Base-by-base conservation (phyloP, 2,888 invertebrate genomes). In the Caenorhabditis imperialis region DNA sequence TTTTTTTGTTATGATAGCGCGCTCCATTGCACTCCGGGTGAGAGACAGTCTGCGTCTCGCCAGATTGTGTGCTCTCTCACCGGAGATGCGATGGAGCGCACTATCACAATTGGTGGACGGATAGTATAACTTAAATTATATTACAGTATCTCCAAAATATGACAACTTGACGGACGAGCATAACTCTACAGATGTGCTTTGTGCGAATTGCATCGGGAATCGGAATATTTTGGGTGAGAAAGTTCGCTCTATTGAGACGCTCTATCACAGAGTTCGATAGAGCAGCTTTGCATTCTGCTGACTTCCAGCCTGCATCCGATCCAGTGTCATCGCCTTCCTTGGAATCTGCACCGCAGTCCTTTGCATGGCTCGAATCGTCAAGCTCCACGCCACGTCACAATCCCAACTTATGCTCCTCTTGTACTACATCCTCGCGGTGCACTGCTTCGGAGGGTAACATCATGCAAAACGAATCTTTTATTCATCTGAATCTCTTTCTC, bases 371-470 rank as follows among this genome's bases (percentile, higher is more conserved):
- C 44, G 81, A 12, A 81, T 81, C 12, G 63, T 69, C 27, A 65
- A 73, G 18, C 62, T 79, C 1, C 81, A 81, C 47, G 37, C 75
- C 14, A 79, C 65, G 10, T 75, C 77, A 23, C 77, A 77, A 16
- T 77, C 75, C 1, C 77, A 72, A 18, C 55, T 81, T 30, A 70
- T 71, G 48, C 75, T 83, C 5, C 71, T 80, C 10, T 74, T 81
- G 40, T 83, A 81, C 55, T 81, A 78, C 58, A 55, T 78, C 25
- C 62, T 83, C 8, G 70, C 74, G 3, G 70, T 83, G 25, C 82
- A 83, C 25, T 79, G 77, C 58, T 72, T 80, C 27, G 79, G 77
- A 14, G 81, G 81, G 82, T 82, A 22, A 27, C 47, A 51, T 16
- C 20, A 22, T 12, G 8, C 16, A 6, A 18, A 5, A 23, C 8